phyloP scores from a whole-genome alignment of 2,888 invertebrate genomes.

The Ophioninae sp. region DNA sequence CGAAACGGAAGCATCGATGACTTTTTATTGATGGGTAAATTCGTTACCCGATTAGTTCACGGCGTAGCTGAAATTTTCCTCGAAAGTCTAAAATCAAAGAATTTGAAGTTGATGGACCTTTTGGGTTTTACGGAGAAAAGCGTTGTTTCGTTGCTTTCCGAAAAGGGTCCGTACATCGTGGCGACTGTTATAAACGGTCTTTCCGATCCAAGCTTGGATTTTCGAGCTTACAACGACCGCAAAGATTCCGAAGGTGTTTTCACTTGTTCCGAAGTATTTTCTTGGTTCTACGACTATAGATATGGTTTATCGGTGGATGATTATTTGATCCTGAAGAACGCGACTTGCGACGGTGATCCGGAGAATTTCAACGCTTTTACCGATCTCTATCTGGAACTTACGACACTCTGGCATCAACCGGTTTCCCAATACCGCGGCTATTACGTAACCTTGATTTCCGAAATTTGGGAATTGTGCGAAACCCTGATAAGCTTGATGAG shows the following conservation, averaged over 20 bases:
- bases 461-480: conserved; percentile 67
- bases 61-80: conserved; percentile 63
- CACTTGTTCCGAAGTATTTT: conserved; percentile 70
- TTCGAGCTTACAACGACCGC: conserved; percentile 55
- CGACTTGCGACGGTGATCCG: conserved; percentile 71
- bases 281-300: conserved; percentile 68
- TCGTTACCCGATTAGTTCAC: conserved; percentile 68
- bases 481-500: conserved; percentile 30
- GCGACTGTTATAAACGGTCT: conserved; percentile 73
- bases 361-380: conserved; percentile 73
- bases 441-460: conserved; percentile 61
- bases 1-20: conserved; percentile 64
- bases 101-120: conserved; percentile 68
- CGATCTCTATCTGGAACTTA: conserved; percentile 68
- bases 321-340: conserved; percentile 70
- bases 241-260: conserved; percentile 39
- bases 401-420: conserved; percentile 66
- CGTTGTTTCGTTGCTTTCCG: conserved; percentile 68
- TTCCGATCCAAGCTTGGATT: conserved; percentile 68
- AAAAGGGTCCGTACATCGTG: conserved; percentile 70
- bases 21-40: conserved; percentile 70
- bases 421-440: conserved; percentile 69
- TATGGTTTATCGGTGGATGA: conserved; percentile 70
- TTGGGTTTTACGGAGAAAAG: conserved; percentile 72
- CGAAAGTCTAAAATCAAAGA: conserved; percentile 55